A percentile compares a stretch with the other conserved stretches of the same genome.
Conservation (phyloP, 2,797 vertebrate genomes). For the Callimico goeldii region DNA sequence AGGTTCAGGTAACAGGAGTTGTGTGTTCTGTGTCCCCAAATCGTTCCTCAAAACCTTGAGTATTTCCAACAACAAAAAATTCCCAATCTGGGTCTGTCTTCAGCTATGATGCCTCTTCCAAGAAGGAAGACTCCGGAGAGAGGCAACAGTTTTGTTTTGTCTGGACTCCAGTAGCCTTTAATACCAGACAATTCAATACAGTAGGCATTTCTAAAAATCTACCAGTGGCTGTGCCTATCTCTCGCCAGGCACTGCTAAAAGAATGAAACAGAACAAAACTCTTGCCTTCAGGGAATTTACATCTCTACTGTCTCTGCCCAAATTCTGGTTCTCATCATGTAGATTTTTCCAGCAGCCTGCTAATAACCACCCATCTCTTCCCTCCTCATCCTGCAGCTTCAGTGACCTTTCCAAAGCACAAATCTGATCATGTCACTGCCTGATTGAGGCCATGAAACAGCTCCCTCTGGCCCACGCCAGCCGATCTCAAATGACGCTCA, state of each 20-base stretch:
- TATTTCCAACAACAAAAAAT: neutral
- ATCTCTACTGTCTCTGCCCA: neutral
- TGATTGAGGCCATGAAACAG: constrained; percentile 44
- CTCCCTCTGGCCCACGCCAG: constrained; percentile 51
- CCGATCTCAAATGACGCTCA: neutral
- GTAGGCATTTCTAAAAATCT: neutral
- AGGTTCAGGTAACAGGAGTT: neutral
- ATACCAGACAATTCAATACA: neutral
- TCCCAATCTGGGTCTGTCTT: neutral
- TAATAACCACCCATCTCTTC: neutral
- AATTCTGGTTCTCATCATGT: neutral
- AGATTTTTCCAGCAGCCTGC: neutral
- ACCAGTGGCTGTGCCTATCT: neutral
- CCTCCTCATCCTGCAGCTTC: neutral
- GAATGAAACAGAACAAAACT: neutral
- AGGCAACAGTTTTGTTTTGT: neutral
- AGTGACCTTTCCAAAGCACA: constrained; percentile 65
- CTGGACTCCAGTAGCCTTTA: neutral
- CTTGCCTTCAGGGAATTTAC: neutral
- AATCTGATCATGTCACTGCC: constrained; percentile 57
- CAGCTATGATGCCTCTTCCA: neutral
- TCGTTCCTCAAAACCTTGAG: neutral
- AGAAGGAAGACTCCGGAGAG: neutral
- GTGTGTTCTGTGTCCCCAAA: neutral
- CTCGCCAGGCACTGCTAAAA: neutral